These are phyloP conservation scores for Thera britannica DNA, from an alignment of 2,888 invertebrate genomes.

Conservation along the genomic window DNA sequence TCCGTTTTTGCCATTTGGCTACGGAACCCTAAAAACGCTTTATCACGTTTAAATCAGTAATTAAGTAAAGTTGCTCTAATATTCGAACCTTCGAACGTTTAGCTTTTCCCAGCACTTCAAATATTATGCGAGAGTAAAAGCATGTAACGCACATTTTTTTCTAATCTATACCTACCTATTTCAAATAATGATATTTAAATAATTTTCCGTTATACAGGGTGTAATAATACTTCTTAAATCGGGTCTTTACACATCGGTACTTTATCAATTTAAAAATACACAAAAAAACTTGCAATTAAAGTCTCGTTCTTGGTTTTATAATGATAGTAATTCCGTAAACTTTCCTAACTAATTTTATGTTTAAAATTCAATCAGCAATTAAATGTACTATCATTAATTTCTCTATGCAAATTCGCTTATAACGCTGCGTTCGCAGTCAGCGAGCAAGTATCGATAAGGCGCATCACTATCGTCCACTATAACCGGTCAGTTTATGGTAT, in stretches of 20 bases:
- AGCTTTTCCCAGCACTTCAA: neutral
- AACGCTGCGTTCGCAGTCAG: conserved; percentile 30
- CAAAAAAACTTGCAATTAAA: no score
- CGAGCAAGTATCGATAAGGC: conserved; percentile 49
- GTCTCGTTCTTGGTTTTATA: neutral
- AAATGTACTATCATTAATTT: conserved; percentile 21
- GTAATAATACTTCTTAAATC: no score
- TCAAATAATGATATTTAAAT: no score
- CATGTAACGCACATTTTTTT: no score
- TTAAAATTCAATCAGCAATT: conserved; percentile 23
- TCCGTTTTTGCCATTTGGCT: no score
- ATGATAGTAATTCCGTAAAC: neutral
- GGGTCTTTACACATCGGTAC: no score
- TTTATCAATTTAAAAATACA: no score
- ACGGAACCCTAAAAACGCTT: no score
- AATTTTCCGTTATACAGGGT: no score
- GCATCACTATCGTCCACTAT: conserved; percentile 68
- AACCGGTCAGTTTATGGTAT: conserved; percentile 82
- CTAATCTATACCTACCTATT: no score
- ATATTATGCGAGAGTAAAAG: neutral
- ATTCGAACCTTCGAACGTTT: no score
- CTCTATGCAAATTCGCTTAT: conserved; percentile 28
- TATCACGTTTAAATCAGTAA: neutral
- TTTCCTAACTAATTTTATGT: neutral
- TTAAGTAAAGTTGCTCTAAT: no score